These are phyloP conservation scores for Drosophila monieri DNA, from an alignment of 2,888 invertebrate genomes.

Conservation along the genomic window DNA sequence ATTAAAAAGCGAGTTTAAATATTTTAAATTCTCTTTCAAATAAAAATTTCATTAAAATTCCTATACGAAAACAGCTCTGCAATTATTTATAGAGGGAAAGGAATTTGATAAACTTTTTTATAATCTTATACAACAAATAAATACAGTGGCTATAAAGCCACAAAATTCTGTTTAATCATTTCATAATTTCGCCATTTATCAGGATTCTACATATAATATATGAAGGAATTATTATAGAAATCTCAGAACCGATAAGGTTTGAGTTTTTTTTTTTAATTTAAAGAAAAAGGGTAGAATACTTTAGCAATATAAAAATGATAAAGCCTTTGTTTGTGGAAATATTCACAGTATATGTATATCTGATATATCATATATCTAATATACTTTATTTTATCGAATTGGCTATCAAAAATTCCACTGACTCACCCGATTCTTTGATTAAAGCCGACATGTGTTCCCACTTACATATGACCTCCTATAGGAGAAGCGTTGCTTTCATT, in stretches of 20 bases:
- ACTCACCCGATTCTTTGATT: slow-evolving; percentile 40
- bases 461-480: slow-evolving; percentile 17
- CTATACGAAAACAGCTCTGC: not conserved
- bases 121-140: not conserved
- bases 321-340: too few species aligned
- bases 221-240: not conserved
- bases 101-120: not conserved
- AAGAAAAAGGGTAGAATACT: not conserved
- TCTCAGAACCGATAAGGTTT: not conserved
- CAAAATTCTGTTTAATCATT: not conserved
- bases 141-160: not conserved
- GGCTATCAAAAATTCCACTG: slow-evolving; percentile 17
- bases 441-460: slow-evolving; percentile 31
- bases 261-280: not conserved
- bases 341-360: not conserved
- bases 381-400: not conserved
- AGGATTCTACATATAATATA: not conserved
- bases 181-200: slow-evolving; percentile 1
- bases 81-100: not conserved
- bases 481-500: slow-evolving; percentile 45
- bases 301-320: too few species aligned
- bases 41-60: not conserved
- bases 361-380: not conserved
- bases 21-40: not conserved
- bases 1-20: not conserved